A percentile compares a stretch with the other conserved stretches of the same genome.
These are phyloP conservation scores for Thymelicus lineola DNA, from an alignment of 2,888 invertebrate species.

Conservation along the genomic window DNA sequence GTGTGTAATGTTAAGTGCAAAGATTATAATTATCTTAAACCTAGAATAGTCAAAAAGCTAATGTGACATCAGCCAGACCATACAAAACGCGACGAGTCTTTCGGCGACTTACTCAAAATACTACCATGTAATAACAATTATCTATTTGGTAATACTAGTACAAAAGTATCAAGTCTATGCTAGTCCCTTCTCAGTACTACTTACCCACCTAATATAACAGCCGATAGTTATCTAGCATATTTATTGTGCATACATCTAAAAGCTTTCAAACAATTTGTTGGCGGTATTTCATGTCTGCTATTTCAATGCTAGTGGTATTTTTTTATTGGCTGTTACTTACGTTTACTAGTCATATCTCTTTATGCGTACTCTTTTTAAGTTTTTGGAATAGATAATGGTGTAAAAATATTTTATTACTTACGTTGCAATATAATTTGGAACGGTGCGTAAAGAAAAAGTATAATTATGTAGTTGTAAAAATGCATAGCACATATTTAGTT, in stretches of 20 bases:
- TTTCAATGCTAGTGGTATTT: slow-evolving; percentile 28
- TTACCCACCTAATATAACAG: slow-evolving; percentile 46
- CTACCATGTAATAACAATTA: too few species aligned
- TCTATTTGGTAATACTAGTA: too few species aligned
- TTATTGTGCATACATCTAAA: slow-evolving; percentile 50
- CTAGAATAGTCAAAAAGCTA: too few species aligned
- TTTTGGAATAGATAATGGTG: slow-evolving; percentile 5
- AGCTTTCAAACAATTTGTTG: slow-evolving; percentile 49
- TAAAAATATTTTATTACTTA: not conserved
- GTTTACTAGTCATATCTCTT: slow-evolving; percentile 35
- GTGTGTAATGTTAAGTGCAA: too few species aligned
- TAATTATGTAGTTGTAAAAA: not conserved
- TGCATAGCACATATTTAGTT: not conserved
- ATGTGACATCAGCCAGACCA: too few species aligned
- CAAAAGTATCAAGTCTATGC: slow-evolving; percentile 2
- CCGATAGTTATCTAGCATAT: slow-evolving; percentile 51
- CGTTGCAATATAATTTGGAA: too few species aligned
- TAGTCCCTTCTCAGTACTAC: slow-evolving; percentile 45
- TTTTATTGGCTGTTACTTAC: slow-evolving; percentile 24
- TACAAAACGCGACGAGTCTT: too few species aligned
- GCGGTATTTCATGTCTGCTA: slow-evolving; percentile 26
- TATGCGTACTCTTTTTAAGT: slow-evolving; percentile 10
- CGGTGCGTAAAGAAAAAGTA: too few species aligned
- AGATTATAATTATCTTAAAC: too few species aligned
- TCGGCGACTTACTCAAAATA: too few species aligned